These are phyloP conservation scores for Napeogenes sylphis DNA, from an alignment of 2,888 invertebrate species.

Conservation along the genomic window DNA sequence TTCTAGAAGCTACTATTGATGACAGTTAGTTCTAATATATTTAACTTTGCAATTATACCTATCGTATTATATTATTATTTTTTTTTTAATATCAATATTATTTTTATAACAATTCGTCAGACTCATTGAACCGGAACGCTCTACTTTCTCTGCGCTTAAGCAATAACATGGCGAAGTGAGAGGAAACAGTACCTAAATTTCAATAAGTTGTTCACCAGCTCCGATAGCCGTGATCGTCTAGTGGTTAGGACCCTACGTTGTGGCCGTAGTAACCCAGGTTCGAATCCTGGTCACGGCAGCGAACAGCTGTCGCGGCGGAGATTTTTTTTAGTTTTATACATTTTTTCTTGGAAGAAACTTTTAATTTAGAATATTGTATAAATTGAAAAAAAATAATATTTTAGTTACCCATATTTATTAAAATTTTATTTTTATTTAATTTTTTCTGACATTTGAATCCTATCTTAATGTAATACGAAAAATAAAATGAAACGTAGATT, in stretches of 20 bases:
- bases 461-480: too few relatives aligned
- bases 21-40: too few relatives aligned
- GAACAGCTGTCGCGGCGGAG: constrained; percentile 9
- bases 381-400: too few relatives aligned
- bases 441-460: too few relatives aligned
- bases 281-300: constrained; percentile 80
- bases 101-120: background rate
- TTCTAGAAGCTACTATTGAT: too few relatives aligned
- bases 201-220: constrained; percentile 19
- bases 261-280: constrained; percentile 88
- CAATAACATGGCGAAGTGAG: background rate
- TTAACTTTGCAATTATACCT: too few relatives aligned
- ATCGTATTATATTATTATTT: background rate
- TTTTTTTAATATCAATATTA: too few relatives aligned
- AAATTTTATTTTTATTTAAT: too few relatives aligned
- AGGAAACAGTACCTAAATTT: background rate
- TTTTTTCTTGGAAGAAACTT: background rate
- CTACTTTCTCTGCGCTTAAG: background rate
- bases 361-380: too few relatives aligned
- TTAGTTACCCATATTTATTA: too few relatives aligned
- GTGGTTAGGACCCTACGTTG: constrained; percentile 87
- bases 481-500: too few relatives aligned
- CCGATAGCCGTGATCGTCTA: constrained; percentile 78
- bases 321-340: background rate
- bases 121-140: background rate